Conservation (phyloP, 1,140 invertebrate species). For the Odontomachus brunneus region DNA sequence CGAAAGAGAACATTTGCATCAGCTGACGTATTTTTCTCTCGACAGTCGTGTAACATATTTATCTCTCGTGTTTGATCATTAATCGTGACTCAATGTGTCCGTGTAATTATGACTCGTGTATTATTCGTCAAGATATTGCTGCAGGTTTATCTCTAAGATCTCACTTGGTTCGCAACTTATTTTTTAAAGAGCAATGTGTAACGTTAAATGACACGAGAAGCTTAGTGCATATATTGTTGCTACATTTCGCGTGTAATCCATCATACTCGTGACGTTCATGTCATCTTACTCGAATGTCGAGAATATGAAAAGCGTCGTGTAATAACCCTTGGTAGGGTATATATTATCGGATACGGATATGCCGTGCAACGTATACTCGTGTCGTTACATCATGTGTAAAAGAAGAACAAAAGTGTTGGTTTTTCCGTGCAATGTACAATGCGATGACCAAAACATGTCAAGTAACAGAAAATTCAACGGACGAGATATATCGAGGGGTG, state of each 20-base stretch:
- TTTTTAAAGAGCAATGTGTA: neutral
- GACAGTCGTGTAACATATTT: neutral
- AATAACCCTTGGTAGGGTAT: constrained; percentile 8
- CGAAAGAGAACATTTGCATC: neutral
- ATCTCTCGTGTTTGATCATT: constrained; percentile 1
- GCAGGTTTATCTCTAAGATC: neutral
- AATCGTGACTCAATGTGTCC: too few relatives aligned
- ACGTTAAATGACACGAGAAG: neutral
- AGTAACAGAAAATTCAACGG: neutral
- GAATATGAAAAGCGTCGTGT: neutral
- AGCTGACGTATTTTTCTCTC: neutral
- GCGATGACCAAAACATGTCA: constrained; percentile 26
- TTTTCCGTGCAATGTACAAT: neutral
- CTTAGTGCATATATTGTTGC: neutral
- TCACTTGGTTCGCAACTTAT: neutral
- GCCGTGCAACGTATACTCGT: too few relatives aligned
- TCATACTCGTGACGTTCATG: constrained; percentile 16
- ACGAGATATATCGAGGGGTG: neutral
- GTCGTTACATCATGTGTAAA: too few relatives aligned
- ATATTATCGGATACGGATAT: constrained; percentile 5
- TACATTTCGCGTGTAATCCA: constrained; percentile 7
- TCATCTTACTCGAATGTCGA: constrained; percentile 14
- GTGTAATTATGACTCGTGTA: too few relatives aligned
- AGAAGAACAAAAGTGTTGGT: neutral
- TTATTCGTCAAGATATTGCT: neutral